Percentiles rank a stretch among this genome's conserved stretches.
These are phyloP conservation scores for Melopsittacus undulatus DNA, from an alignment of 2,797 vertebrate genomes.

Conservation along the genomic window DNA sequence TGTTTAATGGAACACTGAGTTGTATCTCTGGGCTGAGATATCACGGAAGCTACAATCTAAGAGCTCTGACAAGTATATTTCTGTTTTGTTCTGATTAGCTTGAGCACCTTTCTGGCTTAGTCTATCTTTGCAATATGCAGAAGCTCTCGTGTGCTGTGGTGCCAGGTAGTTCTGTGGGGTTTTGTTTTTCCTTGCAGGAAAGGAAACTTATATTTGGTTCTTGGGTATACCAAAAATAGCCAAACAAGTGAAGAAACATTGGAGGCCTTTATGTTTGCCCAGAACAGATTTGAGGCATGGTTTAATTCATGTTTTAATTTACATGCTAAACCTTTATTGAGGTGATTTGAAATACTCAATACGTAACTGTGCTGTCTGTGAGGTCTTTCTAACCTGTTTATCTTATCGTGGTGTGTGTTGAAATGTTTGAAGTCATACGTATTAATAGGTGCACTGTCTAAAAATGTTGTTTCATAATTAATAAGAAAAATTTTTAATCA, in stretches of 20 bases:
- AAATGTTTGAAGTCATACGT: not conserved
- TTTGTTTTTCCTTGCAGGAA: not conserved
- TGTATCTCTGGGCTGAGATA: not conserved
- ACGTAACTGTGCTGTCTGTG: not conserved
- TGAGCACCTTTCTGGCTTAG: not conserved
- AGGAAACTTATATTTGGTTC: not conserved
- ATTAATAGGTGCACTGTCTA: not conserved
- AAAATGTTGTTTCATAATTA: not conserved
- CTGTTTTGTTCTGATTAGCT: not conserved
- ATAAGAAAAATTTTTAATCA: not conserved
- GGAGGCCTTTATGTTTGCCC: not conserved
- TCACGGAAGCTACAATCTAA: not conserved
- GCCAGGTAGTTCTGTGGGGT: not conserved
- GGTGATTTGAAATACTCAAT: not conserved
- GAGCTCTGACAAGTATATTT: not conserved
- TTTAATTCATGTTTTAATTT: not conserved
- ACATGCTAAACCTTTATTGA: not conserved
- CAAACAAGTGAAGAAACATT: not conserved
- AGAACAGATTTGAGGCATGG: not conserved
- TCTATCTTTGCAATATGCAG: not conserved
- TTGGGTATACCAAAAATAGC: not conserved
- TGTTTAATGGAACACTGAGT: not conserved
- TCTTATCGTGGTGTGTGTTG: not conserved
- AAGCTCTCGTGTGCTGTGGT: not conserved
- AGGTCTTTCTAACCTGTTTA: not conserved